Base-by-base conservation (phyloP, 2,888 invertebrate genomes). In the Pachydiplax longipennis region DNA sequence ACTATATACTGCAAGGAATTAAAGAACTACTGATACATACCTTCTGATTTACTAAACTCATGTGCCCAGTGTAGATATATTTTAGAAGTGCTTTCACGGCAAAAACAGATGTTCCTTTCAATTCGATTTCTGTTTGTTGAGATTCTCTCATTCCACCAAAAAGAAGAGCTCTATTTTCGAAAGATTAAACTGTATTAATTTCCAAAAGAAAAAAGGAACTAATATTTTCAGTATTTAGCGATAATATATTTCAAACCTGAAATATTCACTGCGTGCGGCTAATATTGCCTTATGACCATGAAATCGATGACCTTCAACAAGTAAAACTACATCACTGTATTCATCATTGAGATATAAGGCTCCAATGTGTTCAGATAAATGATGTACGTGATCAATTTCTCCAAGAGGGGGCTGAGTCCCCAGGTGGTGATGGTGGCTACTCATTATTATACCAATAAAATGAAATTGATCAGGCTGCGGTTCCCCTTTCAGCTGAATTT, bases 251-350 rank as follows among this genome's bases (percentile, higher is more conserved):
- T 80, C 94, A 15, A 97, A 99, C 94, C 99, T 95, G 94, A 99
- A 99, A 94, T 99, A 99, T 93, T 99, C 98, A 93, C 99, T 99
- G 93, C 99, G 95, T 48, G 99, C 98, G 0, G 99, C 99, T 91
- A 99, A 95, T 92, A 99, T 98, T 8, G 99, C 96, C 94, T 96
- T 96, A 93, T 98, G 97, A 22, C 96, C 96, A 92, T 95, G 95
- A 91, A 97, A 95, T 92, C 93, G 92, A 91, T 95, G 95, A 92
- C 97, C 97, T 93, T 98, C 98, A 90, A 99, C 98, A 65, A 98
- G 94, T 91, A 99, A 95, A 0, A 96, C 96, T 91, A 99, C 97
- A 95, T 99, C 99, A 13, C 98, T 97, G 94, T 98, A 99, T 93
- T 98, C 98, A 90, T 97, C 96, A 91, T 97, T 98, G 92, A 98